Evolutionary conservation across 2,888 invertebrate genomes (phyloP), one percentile per base, ranked within the genome.

Genomic region (Hydriomena furcata): DNA sequence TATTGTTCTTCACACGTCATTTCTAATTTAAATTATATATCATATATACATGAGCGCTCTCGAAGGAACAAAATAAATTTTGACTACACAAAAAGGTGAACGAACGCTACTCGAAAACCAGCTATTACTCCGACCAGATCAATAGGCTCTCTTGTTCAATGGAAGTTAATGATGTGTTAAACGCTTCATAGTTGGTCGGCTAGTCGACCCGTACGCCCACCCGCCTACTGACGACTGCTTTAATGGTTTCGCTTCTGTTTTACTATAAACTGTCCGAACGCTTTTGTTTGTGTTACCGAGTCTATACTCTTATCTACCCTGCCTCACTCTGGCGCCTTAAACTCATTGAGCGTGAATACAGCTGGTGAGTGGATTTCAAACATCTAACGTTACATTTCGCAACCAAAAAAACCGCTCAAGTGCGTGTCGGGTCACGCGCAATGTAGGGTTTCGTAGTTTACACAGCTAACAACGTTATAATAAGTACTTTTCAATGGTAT

Each of bases 191-290:
- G 51, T 65, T 63, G 57, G 72, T 61, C 53, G 76, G 69, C 62
- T 69, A 60, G 54, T 61, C 60, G 42, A 53, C 43, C 41, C 58
- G 58, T 50, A 63, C 67, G 76, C 74, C 77, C 79, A 76, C 78
- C 73, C 73, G 50, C 50, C 51, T 48, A 66, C 71, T 72, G 66
- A 78, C 61, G 72, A 68, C 65, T 67, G 60, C 68, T 79, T 76
- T 78, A 76, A 77, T 73, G 73, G 63, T 63, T 62, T 52, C 50
- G 42, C 58, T 58, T 54, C 60, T 60, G 60, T 62, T 70, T 65
- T 61, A 65, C 54, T 65, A 55, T 62, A 40, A 55, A 56, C 37
- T 38, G 60, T 58, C 47, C 51, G 44, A 64, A 63, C 57, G 34
- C 40, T 48, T 50, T 54, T 60, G 61, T 66, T 60, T 55, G 52